Evolutionary conservation across 2,888 invertebrate genomes (phyloP).

Genomic region (Acrobasis consociella): DNA sequence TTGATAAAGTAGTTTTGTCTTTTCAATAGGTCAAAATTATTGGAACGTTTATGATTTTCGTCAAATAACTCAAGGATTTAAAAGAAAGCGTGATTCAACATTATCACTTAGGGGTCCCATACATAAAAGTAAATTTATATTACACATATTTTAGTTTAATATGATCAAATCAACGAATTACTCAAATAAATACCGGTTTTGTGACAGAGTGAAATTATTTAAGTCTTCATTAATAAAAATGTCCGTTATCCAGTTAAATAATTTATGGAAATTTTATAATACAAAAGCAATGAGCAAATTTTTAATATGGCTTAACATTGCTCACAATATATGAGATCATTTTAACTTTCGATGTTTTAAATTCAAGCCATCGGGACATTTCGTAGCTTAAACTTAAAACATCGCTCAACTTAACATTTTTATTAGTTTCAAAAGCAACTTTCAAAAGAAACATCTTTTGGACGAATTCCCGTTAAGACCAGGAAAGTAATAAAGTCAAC

Average conservation of each 20-base stretch:
- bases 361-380: background rate
- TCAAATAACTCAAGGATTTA: background rate
- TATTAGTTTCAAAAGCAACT: background rate
- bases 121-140: background rate
- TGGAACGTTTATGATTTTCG: background rate
- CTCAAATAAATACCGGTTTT: background rate
- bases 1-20: slow-evolving; percentile 6
- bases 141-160: background rate
- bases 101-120: slow-evolving; percentile 1
- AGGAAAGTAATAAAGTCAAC: background rate
- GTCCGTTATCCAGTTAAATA: slow-evolving; percentile 32
- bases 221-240: background rate
- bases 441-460: slow-evolving; percentile 1
- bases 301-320: slow-evolving; percentile 27
- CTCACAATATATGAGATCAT: slow-evolving; percentile 23
- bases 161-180: background rate
- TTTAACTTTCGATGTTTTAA: slow-evolving; percentile 15
- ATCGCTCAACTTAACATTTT: slow-evolving; percentile 9
- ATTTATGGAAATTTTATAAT: slow-evolving; percentile 43
- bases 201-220: background rate
- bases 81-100: background rate
- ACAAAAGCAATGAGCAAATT: slow-evolving; percentile 65
- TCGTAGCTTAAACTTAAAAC: slow-evolving; percentile 15
- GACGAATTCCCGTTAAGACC: background rate
- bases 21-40: slow-evolving; percentile 5